Evolutionary conservation across 2,888 invertebrate genomes (phyloP), one percentile per base, ranked within the genome.

Genomic region (Caenorhabditis zanzibari): DNA sequence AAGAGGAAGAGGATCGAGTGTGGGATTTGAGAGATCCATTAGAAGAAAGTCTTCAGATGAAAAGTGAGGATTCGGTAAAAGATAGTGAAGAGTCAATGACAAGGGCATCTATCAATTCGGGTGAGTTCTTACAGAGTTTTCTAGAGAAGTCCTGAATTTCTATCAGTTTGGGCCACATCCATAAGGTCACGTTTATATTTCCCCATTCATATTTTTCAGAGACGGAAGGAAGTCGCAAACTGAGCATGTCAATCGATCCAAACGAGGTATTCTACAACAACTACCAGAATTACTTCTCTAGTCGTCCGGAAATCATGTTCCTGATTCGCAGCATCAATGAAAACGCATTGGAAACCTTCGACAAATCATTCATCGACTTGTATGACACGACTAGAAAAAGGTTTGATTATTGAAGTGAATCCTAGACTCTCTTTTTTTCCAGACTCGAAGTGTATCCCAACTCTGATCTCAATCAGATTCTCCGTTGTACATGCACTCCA

Each of bases 361-460:
- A 83, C n/a, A 76, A 80, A 35, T 16, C 64, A 26, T 83, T 83
- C 54, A 76, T 80, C 26, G 83, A 83, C n/a, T 22, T 69, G 32
- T 83, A 83, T 35, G 75, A 83, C 26, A 56, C 56, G 10, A 74
- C 72, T 58, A 61, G 83, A 10, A 75, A 73, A 73, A 59, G 38
- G 80, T 80, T 22, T 22, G 12, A 14, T 26, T 19, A 12, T n/a
- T 28, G 32, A n/a, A 10, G 24, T 24, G 12, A 28, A 3, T 32
- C 19, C 16, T 22, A 32, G n/a, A 41, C 35, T 59, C 35, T n/a
- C n/a, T 38, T 16, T 32, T 16, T 41, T 71, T 71, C 9, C 19
- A 77, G 77, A 32, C 16, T 77, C 4, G 77, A 77, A 6, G 14
- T 41, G 77, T 52, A 52, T 52, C 71, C 77, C 3, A 61, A 71